phyloP scores from a whole-genome alignment of 2,888 invertebrate genomes.

The Tanytarsus gracilentus region DNA sequence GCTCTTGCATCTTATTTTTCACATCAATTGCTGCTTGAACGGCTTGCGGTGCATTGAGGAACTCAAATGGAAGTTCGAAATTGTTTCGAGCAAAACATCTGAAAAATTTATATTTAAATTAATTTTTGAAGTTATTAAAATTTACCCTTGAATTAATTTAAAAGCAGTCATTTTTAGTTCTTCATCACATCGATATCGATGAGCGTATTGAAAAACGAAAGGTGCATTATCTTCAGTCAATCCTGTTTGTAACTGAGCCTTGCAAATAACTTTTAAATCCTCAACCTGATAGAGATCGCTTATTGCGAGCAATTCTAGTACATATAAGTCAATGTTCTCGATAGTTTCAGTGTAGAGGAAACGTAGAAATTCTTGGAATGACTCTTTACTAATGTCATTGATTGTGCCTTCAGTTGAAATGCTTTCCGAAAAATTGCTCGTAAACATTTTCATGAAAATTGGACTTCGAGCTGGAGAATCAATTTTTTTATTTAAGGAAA shows the following conservation, averaged over 20 bases:
- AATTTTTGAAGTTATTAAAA: no score
- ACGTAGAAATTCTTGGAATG: not conserved
- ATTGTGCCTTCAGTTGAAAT: not conserved
- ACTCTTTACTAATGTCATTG: not conserved
- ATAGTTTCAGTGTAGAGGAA: conserved; percentile 6
- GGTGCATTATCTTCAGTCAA: conserved; percentile 2
- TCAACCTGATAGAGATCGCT: not conserved
- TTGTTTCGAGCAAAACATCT: not conserved
- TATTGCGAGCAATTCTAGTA: not conserved
- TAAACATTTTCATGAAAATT: conserved; percentile 5
- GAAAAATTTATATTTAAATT: no score
- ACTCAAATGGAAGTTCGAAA: not conserved
- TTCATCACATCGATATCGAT: conserved; percentile 1
- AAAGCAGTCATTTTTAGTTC: not conserved
- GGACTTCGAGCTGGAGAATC: not conserved
- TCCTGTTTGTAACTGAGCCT: not conserved
- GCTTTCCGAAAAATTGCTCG: not conserved
- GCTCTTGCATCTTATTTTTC: not conserved
- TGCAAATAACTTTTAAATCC: conserved; percentile 3
- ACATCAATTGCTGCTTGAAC: not conserved
- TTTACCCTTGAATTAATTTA: not conserved
- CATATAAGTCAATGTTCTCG: not conserved
- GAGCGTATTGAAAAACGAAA: not conserved
- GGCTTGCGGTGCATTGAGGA: not conserved
- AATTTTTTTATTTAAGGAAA: not conserved